Percentiles rank a stretch among this genome's conserved stretches.
Evolutionary conservation across 2,113 vertebrate genomes (phyloP).

Genomic region (Solea senegalensis): DNA sequence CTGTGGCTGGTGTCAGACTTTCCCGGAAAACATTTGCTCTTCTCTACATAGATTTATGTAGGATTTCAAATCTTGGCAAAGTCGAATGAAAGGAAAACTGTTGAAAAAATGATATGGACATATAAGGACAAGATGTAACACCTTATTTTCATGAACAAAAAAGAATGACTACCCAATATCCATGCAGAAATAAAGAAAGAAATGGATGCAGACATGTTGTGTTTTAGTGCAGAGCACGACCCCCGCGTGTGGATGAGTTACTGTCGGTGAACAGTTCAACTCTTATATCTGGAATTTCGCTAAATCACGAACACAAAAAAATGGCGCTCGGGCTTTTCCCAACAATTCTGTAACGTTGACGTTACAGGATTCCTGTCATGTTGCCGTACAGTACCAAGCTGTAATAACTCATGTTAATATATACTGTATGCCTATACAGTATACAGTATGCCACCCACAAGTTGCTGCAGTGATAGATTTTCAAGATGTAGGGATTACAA

Average conservation of each 20-base stretch:
- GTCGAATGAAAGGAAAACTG: background rate
- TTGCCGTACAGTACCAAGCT: background rate
- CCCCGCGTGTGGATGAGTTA: conserved; percentile 39
- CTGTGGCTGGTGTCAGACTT: conserved; percentile 25
- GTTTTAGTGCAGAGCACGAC: conserved; percentile 46
- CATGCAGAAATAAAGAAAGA: background rate
- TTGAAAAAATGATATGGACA: background rate
- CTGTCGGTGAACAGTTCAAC: conserved; percentile 25
- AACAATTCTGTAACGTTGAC: conserved; percentile 7
- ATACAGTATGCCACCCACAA: conserved; percentile 47
- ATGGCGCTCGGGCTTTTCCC: conserved; percentile 2
- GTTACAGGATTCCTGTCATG: conserved; percentile 5
- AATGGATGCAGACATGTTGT: conserved; percentile 9
- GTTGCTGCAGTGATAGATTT: conserved; percentile 68
- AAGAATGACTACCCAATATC: conserved; percentile 13
- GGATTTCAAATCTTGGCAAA: conserved; percentile 16
- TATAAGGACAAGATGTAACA: background rate
- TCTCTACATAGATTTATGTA: background rate
- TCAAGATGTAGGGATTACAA: conserved; percentile 67
- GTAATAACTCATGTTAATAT: conserved; percentile 41
- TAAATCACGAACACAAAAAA: conserved; percentile 21
- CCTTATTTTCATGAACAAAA: conserved; percentile 10
- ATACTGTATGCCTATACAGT: conserved; percentile 19
- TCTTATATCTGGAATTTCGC: conserved; percentile 8
- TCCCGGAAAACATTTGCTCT: background rate